These are phyloP conservation scores for Atta texana DNA, from an alignment of 1,140 invertebrate species.

Conservation along the genomic window DNA sequence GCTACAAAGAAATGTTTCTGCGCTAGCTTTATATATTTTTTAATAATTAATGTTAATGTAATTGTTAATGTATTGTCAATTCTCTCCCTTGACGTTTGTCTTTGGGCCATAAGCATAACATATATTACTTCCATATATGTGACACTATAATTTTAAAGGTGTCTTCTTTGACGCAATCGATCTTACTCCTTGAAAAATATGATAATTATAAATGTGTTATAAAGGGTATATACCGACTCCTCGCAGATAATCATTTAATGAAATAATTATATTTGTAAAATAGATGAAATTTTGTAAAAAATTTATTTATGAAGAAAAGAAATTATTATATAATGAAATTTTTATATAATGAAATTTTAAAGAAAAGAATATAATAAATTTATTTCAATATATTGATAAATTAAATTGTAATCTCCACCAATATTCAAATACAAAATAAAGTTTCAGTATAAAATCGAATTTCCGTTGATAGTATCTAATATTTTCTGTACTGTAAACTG, in stretches of 20 bases:
- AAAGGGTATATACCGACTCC: neutral
- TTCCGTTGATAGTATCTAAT: neutral
- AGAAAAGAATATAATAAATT: neutral
- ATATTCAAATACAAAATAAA: slow-evolving; percentile 15
- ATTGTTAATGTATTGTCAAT: neutral
- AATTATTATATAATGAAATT: neutral
- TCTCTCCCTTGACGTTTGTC: neutral
- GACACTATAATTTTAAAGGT: slow-evolving; percentile 2
- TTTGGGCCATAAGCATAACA: too few species aligned
- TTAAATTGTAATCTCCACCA: neutral
- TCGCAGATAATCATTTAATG: neutral
- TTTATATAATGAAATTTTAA: neutral
- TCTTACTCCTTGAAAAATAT: neutral
- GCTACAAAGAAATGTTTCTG: neutral
- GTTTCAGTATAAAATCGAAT: slow-evolving; percentile 13
- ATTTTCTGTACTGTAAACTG: neutral
- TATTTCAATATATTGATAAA: neutral
- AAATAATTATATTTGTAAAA: slow-evolving; percentile 15
- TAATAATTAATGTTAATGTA: slow-evolving; percentile 5
- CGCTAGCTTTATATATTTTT: neutral
- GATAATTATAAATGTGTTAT: slow-evolving; percentile 37
- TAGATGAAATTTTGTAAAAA: neutral
- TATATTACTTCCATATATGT: neutral
- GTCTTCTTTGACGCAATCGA: neutral
- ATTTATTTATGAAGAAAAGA: neutral